These are phyloP conservation scores for Chamaetylas fuelleborni DNA, from an alignment of 2,113 vertebrate genomes.

Conservation along the genomic window DNA sequence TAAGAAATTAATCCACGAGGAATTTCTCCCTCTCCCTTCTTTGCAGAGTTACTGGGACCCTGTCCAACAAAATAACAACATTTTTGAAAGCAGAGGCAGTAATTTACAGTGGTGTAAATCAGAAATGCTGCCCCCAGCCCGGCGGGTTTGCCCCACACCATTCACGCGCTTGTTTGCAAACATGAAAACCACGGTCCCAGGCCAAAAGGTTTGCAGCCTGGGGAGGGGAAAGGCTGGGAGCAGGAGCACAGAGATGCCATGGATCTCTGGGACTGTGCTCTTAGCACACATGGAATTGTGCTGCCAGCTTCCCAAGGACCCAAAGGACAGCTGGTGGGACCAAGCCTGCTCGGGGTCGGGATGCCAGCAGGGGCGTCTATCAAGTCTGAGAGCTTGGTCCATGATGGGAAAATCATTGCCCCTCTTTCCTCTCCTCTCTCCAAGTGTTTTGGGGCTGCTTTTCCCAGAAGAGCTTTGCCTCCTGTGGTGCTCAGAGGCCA, in stretches of 20 bases:
- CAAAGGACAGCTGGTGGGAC: neutral
- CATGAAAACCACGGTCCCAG: fast-evolving
- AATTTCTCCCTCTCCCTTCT: neutral
- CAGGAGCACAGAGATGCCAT: neutral
- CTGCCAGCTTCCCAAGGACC: neutral
- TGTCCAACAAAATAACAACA: neutral
- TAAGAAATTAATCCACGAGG: neutral
- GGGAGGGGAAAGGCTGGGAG: neutral
- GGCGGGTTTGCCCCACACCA: neutral
- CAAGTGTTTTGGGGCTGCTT: neutral
- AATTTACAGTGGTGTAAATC: neutral
- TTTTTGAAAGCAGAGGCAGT: neutral
- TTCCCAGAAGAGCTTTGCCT: neutral
- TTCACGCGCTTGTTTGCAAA: neutral
- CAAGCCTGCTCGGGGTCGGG: neutral
- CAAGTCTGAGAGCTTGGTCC: neutral
- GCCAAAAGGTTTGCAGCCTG: neutral
- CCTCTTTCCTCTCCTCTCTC: neutral
- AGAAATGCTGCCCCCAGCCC: neutral
- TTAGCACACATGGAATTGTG: fast-evolving
- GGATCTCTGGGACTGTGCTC: neutral
- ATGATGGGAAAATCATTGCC: neutral
- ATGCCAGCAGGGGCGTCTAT: neutral
- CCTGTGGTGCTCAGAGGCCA: neutral
- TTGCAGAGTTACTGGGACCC: neutral